phyloP scores from a whole-genome alignment of 2,113 vertebrate genomes.

The Engraulis encrasicolus region DNA sequence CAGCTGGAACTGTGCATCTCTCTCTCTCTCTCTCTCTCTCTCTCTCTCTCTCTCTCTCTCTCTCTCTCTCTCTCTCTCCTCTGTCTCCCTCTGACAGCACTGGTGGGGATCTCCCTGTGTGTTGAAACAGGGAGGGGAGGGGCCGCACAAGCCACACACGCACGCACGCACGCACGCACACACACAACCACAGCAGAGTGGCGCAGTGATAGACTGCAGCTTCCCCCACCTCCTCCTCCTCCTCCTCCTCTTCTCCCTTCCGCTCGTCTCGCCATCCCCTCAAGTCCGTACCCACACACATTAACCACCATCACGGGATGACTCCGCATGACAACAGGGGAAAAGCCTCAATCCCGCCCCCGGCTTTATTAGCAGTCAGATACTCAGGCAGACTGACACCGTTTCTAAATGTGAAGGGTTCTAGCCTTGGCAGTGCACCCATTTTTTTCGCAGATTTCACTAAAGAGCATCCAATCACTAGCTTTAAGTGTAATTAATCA shows the following conservation, averaged over 20 bases:
- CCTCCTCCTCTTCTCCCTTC: not conserved
- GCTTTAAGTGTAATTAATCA: too few relatives aligned
- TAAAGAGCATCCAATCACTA: too few relatives aligned
- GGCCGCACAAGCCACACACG: not conserved
- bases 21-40: not conserved
- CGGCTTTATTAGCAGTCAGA: not conserved
- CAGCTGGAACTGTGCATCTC: not conserved
- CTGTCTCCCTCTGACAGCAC: not conserved
- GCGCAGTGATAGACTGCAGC: conserved; percentile 12
- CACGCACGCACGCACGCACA: not conserved
- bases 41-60: not conserved
- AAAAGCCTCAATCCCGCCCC: not conserved
- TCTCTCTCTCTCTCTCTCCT: not conserved
- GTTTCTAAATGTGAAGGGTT: too few relatives aligned
- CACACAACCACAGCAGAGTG: not conserved
- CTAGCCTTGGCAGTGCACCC: too few relatives aligned
- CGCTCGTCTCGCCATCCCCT: not conserved
- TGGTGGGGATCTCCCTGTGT: not conserved
- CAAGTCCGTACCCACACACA: not conserved
- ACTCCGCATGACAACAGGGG: not conserved
- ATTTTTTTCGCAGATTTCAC: too few relatives aligned
- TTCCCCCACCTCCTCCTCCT: not conserved
- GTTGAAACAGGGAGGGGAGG: not conserved
- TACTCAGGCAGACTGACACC: too few relatives aligned
- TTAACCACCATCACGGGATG: not conserved